Evolutionary conservation across 2,888 invertebrate species (phyloP), one percentile per base, ranked within the genome.

Genomic region (Nasonovia ribisnigri): DNA sequence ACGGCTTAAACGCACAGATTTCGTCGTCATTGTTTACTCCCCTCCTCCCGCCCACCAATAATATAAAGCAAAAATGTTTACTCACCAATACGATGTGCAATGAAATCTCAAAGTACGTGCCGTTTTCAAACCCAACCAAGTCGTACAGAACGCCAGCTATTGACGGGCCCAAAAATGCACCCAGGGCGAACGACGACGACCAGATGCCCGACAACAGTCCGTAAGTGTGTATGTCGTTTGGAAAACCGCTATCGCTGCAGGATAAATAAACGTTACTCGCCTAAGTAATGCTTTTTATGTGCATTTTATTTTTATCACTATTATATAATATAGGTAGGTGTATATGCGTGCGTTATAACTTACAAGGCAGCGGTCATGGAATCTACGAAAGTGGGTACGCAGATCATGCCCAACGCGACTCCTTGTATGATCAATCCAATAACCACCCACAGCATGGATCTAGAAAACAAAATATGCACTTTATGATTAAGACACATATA

Each of bases 191-290:
- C 16, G 96, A 96, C 3, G 96, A 96, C 92, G 96, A 96, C 95
- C 96, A 97, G 42, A 97, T 95, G 1, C 97, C 97, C 4, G 97
- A 96, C 0, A 96, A 96, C 90, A 96, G 95, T 13, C 96, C 96
- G 95, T 96, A 96, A 0, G 97, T 97, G 84, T 96, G 95, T 94
- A 97, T 95, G 94, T 96, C 96, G 94, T 96, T 96, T 29, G 96
- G 96, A 95, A 96, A 96, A 46, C 96, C 96, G 90, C 95, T 95
- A 2, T 94, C 95, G 26, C 95, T 95, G 92, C 29, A 95, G 94
- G 91, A 60, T 60, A 84, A 94, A 94, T 84, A 88, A 87, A 51
- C 20, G 36, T 77, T 77, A 42, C 36, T 77, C 36, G 8, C 20
- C 20, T 36, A 16, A 8, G 16, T 26, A 26, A 10, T 57, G 26